These are phyloP conservation scores for Aleiodes testaceus DNA, from an alignment of 2,888 invertebrate species.

Conservation along the genomic window DNA sequence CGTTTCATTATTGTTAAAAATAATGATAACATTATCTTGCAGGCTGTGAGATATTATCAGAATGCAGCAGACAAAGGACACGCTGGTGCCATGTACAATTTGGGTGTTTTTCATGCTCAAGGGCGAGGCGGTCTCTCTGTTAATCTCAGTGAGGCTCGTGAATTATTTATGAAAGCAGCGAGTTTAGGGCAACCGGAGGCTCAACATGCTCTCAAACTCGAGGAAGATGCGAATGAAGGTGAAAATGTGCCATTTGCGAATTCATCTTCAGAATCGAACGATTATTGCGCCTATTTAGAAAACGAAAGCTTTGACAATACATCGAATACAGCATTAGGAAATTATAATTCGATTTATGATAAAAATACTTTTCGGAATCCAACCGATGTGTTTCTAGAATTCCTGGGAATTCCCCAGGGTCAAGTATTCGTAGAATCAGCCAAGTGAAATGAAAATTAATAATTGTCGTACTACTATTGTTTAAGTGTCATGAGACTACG, in stretches of 20 bases:
- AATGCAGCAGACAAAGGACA: conserved; percentile 79
- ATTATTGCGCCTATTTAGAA: conserved; percentile 2
- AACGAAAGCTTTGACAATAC: conserved; percentile 14
- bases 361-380: conserved; percentile 46
- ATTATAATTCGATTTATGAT: conserved; percentile 32
- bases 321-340: neutral
- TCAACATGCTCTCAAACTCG: conserved; percentile 73
- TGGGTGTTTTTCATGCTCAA: conserved; percentile 80
- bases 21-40: conserved; percentile 50
- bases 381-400: conserved; percentile 58
- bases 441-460: neutral
- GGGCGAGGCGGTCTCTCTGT: conserved; percentile 77
- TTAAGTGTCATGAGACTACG: neutral
- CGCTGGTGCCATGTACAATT: conserved; percentile 80
- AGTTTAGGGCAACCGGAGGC: conserved; percentile 77
- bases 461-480: neutral
- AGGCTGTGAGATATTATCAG: conserved; percentile 81
- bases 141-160: conserved; percentile 75
- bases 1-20: conserved; percentile 22
- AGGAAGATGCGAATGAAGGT: conserved; percentile 35
- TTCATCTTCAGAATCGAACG: neutral
- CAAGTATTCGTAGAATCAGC: conserved; percentile 45
- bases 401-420: conserved; percentile 56
- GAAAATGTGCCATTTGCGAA: conserved; percentile 22
- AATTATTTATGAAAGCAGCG: conserved; percentile 76